Conservation (phyloP, 2,888 invertebrate species). For the Drosophila stalkeri region DNA sequence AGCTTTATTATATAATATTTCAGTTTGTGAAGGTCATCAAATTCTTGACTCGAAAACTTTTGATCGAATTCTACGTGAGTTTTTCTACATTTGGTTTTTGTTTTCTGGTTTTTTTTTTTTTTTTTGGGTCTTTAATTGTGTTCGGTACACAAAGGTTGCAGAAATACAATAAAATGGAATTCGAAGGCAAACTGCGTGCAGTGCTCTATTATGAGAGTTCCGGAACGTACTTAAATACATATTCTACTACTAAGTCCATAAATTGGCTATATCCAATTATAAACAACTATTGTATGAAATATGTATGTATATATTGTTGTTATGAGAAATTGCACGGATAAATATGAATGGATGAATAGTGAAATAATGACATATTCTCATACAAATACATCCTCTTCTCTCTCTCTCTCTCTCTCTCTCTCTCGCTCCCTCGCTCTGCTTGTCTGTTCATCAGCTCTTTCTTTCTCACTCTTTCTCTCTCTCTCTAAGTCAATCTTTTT, state of each 20-base stretch:
- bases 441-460: neutral
- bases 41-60: constrained; percentile 22
- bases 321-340: neutral
- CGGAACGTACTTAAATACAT: neutral
- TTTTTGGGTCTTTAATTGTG: constrained; percentile 8
- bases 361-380: neutral
- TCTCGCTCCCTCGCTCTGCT: neutral
- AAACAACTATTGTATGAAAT: neutral
- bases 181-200: constrained; percentile 17
- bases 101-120: neutral
- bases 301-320: neutral
- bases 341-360: neutral
- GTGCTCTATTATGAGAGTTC: constrained; percentile 5
- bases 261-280: no score
- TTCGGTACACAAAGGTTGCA: constrained; percentile 2
- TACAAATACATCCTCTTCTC: neutral
- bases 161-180: constrained; percentile 6
- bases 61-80: constrained; percentile 39
- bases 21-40: constrained; percentile 33
- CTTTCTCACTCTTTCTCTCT: neutral
- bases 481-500: neutral
- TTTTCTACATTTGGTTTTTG: neutral
- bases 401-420: neutral
- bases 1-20: constrained; percentile 14
- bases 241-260: neutral